A percentile compares a stretch with the other conserved stretches of the same genome.
Conservation (phyloP, 2,888 invertebrate genomes). For the Agapostemon virescens region DNA sequence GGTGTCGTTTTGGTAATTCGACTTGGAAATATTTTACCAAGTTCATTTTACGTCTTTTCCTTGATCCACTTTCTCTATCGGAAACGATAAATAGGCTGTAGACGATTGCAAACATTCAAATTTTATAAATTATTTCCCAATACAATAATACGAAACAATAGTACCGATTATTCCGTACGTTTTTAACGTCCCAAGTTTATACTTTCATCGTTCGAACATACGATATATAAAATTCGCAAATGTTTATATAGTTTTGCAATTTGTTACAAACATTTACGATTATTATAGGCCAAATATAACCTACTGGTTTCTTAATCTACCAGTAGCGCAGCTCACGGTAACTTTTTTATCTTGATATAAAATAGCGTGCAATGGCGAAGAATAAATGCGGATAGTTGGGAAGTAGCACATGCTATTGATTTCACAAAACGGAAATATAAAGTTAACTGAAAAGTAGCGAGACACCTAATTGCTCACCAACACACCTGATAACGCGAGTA, state of each 20-base stretch:
- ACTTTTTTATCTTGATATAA: conserved; percentile 3
- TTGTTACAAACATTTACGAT: not conserved
- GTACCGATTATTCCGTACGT: not conserved
- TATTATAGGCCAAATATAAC: not conserved
- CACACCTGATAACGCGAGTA: not conserved
- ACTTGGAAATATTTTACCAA: not conserved
- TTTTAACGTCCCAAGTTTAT: not conserved
- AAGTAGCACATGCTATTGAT: conserved; percentile 7
- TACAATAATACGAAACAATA: not conserved
- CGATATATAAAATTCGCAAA: not conserved
- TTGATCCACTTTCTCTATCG: not conserved
- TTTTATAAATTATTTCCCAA: not conserved
- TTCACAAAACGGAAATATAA: not conserved
- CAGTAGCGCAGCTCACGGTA: not conserved
- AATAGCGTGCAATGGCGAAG: not conserved
- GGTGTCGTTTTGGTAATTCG: not conserved
- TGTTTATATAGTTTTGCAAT: not conserved
- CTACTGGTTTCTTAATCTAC: not conserved
- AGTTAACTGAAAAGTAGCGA: not conserved
- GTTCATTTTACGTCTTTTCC: conserved; percentile 3
- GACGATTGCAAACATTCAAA: not conserved
- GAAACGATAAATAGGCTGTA: not conserved
- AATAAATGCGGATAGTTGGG: not conserved
- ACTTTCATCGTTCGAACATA: not conserved
- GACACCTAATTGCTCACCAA: not conserved